Evolutionary conservation across 2,113 vertebrate genomes (phyloP), one percentile per base, ranked within the genome.

Genomic region (Epinephelus moara): DNA sequence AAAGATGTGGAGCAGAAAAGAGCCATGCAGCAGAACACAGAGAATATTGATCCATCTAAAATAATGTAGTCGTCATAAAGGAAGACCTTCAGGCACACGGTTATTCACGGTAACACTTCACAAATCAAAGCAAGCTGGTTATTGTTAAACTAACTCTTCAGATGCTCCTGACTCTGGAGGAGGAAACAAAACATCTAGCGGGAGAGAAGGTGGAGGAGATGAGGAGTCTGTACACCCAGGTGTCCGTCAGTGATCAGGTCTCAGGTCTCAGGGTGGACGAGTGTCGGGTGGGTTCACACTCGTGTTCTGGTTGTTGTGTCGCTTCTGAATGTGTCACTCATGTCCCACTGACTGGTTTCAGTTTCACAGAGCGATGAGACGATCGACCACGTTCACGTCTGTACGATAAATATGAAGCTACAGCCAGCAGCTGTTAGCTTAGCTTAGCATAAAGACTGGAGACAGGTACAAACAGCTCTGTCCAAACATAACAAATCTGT

Each of bases 1-100:
- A 59, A 33, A 77, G 17, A 89, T 75, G 77, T 70, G 86, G 75
- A 85, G 85, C 78, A 82, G 53, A 71, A 77, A 63, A 59, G 6
- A 47, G 47, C 63, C 84, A 91, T 90, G 90, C 86, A 92, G 78
- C 85, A 74, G 81, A 88, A 76, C 15, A 90, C 68, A 84, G 18
- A 76, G 61, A 12, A 87, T 27, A 66, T 71, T 82, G 40, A 71
- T 77, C 53, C 71, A 79, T 77, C 76, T 64, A 80, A 4, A 77
- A 80, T 57, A 8, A 90, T 49, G 87, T 11, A 68, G 33, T 82
- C 45, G 53, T 73, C 56, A 21, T 70, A 78, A 11, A 66, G 70
- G 78, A 84, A 40, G 69, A 82, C 56, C 45, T 47, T 76, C 85
- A 81, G 74, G 63, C 69, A 87, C 85, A 86, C 79, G 21, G 75